A percentile compares a stretch with the other conserved stretches of the same genome.
Conservation (phyloP, 2,113 vertebrate genomes). For the Tachuris rubrigastra region DNA sequence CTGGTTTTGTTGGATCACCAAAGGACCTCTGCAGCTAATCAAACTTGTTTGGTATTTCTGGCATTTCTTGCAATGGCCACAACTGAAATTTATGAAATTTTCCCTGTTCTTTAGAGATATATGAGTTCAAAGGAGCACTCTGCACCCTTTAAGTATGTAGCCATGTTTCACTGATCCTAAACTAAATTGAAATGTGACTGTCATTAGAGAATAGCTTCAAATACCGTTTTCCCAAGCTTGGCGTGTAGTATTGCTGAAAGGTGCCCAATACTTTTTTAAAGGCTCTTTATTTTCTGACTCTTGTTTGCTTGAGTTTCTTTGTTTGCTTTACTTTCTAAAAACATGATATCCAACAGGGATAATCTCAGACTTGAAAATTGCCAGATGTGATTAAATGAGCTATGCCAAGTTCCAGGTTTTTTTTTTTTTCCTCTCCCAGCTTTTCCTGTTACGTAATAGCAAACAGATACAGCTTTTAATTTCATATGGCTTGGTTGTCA, state of each 20-base stretch:
- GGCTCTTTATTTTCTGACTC: conserved; percentile 11
- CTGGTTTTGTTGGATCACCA: not conserved
- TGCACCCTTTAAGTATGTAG: not conserved
- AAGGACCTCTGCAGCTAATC: not conserved
- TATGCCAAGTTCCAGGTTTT: conserved; percentile 51
- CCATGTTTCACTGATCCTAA: not conserved
- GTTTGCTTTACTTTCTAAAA: conserved; percentile 40
- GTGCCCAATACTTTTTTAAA: not conserved
- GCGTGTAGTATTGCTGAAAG: not conserved
- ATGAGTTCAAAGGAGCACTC: not conserved
- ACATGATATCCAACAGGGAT: conserved; percentile 28
- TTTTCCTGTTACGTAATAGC: conserved; percentile 58
- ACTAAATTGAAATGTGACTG: not conserved
- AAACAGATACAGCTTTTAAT: conserved; percentile 65
- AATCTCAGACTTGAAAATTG: conserved; percentile 53
- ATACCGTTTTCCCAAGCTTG: not conserved
- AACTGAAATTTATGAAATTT: not conserved
- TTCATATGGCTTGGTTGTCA: conserved; percentile 44
- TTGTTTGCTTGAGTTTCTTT: conserved; percentile 37
- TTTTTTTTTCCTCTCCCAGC: conserved; percentile 14
- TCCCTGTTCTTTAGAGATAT: not conserved
- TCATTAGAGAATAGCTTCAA: not conserved
- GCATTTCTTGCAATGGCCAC: not conserved
- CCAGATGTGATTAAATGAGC: conserved; percentile 67
- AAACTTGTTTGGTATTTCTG: not conserved